Percentiles rank a stretch among this genome's conserved stretches.
phyloP scores from a whole-genome alignment of 2,797 vertebrate genomes.

The Cynopterus sphinx region DNA sequence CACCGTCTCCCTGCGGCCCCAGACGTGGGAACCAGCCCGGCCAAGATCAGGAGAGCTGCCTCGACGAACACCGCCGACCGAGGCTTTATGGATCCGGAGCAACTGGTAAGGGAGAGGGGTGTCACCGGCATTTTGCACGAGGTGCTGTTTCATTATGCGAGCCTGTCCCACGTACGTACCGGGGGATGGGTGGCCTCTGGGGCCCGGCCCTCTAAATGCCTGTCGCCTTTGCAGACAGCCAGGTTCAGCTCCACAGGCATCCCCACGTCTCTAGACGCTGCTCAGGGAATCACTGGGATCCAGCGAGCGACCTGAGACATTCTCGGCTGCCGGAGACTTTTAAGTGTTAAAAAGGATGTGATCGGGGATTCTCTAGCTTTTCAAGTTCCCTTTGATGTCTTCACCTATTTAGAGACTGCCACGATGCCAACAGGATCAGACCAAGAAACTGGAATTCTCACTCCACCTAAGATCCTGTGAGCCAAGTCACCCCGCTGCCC shows the following conservation, averaged over 20 bases:
- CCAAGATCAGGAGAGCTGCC: no score
- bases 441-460: background rate
- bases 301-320: background rate
- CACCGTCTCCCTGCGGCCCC: background rate
- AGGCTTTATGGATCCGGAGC: background rate
- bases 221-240: background rate
- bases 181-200: background rate
- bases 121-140: background rate
- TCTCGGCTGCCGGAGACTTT: background rate
- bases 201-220: background rate
- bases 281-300: background rate
- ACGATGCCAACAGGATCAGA: background rate
- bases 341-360: background rate
- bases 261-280: background rate
- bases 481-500: background rate
- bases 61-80: background rate
- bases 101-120: fast-evolving
- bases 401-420: background rate
- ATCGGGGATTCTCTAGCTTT: background rate
- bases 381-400: background rate
- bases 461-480: background rate
- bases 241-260: no score
- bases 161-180: background rate
- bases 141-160: background rate
- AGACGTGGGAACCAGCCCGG: background rate